These are phyloP conservation scores for Sinocyclocheilus maitianheensis DNA, from an alignment of 2,113 vertebrate genomes.

Conservation along the genomic window DNA sequence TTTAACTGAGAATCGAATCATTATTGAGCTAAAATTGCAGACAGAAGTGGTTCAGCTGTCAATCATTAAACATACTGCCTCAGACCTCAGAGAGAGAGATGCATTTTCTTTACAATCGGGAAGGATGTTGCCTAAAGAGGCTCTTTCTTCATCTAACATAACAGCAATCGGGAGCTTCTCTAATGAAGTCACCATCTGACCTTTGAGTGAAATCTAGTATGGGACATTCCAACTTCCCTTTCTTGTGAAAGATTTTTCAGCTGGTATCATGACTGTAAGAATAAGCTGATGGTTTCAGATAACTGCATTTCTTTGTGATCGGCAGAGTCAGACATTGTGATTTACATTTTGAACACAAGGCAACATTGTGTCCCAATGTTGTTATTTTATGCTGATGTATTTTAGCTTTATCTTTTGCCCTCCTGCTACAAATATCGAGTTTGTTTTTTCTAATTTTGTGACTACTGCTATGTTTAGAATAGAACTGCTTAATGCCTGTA, in stretches of 20 bases:
- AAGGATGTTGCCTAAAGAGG: background rate
- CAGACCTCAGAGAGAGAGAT: background rate
- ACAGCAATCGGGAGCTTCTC: background rate
- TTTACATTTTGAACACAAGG: background rate
- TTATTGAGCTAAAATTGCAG: background rate
- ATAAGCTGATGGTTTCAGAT: background rate
- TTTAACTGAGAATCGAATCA: background rate
- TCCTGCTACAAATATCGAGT: background rate
- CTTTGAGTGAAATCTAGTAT: conserved; percentile 8
- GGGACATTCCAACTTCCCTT: conserved; percentile 34
- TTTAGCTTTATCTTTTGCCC: background rate
- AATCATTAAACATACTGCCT: background rate
- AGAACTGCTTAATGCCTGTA: background rate
- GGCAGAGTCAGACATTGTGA: background rate
- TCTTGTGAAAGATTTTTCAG: background rate
- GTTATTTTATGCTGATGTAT: background rate
- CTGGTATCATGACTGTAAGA: background rate
- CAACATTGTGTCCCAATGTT: background rate
- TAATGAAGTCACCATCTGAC: conserved; percentile 5
- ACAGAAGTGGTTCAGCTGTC: background rate
- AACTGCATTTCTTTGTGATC: background rate
- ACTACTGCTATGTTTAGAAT: background rate
- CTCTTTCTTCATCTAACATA: background rate
- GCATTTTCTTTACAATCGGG: background rate
- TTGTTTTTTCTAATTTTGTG: background rate